Evolutionary conservation across 53 echinoderm and acorn worm species (phyloP), one percentile per base, ranked within the genome.

Genomic region (Luidia sarsii): DNA sequence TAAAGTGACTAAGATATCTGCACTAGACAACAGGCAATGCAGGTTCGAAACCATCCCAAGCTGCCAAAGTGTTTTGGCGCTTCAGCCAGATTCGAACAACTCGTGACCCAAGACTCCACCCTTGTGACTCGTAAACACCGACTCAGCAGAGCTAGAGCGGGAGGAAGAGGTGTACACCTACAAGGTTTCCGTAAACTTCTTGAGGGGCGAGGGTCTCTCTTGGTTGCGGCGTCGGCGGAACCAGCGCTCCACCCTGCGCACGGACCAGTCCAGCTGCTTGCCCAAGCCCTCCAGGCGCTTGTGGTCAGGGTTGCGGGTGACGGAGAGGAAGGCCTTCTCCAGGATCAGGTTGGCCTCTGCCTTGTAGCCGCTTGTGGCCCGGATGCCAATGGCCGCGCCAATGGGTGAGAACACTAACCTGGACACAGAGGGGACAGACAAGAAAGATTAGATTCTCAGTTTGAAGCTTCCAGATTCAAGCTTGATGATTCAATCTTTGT

Each of bases 191-290:
- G 89, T 89, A 57, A 99, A 99, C 70, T 94, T 99, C 38, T 81
- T 88, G 15, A 94, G 71, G 36, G 80, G 70, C 28, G 75, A 85
- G 10, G 94, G 91, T 16, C 94, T 67, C 15, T 91, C 88, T 23
- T 91, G 89, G 65, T 90, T 86, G n/a, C 99, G 55, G 30, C 99
- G 67, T 29, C 87, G 28, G 48, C 91, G 68, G 55, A 99, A 94
- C 99, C 99, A 99, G 48, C 94, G 73, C 50, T 94, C 89, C 22
- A 94, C 89, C 31, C 48, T 86, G 16, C 94, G 63, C 6, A 73
- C 77, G 14, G 90, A 93, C 90, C 91, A 91, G 67, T 91, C 99
- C 23, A 90, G 71, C 53, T 97, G 97, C 82, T 99, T 94, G 57
- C 89, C 81, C 25, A 93, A 72, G 20, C 99, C 93, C 20, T 91